Evolutionary conservation across 2,888 invertebrate species (phyloP), one percentile per base, ranked within the genome.

Genomic region (Lysandra bellargus): DNA sequence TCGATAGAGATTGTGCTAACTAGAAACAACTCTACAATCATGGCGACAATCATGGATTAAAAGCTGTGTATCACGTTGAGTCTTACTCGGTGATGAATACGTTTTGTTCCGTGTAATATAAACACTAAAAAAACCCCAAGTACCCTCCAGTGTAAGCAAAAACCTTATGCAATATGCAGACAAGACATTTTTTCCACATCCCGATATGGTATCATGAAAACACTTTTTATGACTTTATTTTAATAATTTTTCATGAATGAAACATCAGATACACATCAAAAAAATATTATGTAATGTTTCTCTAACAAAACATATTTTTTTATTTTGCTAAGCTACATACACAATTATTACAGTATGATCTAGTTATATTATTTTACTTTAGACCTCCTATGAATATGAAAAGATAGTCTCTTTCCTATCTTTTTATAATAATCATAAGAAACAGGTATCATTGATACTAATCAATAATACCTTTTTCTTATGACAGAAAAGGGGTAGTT

Each of bases 201-300:
- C 2, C 6, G 64, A 64, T 23, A 30, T 9, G 3, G 2, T 23
- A 12, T 75, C 75, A 75, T 3, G 75, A 49, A 75, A 75, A 49
- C 75, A 30, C 75, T 75, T 75, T 75, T 75, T 75, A 49, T 75
- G 23, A 7, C 53, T 49, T 75, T 33, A 75, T 75, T 75, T 30
- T 53, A 75, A 75, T 75, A 53, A 53, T 75, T 75, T 75, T 75
- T 75, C 75, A 75, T 75, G 30, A 75, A 75, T 53, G 53, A 75
- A 49, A 75, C 75, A 75, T 30, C 49, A 30, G 23, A n/a, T 17
- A 49, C 23, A 75, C 49, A 23, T 53, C 53, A 75, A 75, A 75
- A 49, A 57, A 30, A 76, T 57, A 76, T 76, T 76, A 76, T 76
- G 53, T 57, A 76, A 76, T 57, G 57, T 14, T 53, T 57, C 57